Base-by-base conservation (phyloP, 2,888 invertebrate species). In the Serripes groenlandicus region DNA sequence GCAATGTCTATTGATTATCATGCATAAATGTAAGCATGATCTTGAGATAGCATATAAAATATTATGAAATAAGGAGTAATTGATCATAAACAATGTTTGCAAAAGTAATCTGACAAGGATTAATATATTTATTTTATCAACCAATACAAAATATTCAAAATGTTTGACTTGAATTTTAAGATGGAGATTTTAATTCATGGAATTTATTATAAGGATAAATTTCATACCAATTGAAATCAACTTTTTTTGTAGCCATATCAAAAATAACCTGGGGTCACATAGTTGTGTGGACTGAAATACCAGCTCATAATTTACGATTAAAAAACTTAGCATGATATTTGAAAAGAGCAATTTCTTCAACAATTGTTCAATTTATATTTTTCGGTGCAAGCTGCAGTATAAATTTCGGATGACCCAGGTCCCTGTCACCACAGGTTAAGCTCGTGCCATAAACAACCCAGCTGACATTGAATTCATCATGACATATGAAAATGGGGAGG, bases 331-430 rank as follows among this genome's bases (percentile, higher is more conserved):
- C 26, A 54, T 71, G 69, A 52, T 32, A 28, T 58, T 23, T 26
- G n/a, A 72, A 37, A 71, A 54, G 23, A 28, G n/a, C 34, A 56
- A 37, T 72, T 37, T 72, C 26, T 60, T 26, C 23, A 35, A 66
- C 35, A 35, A 66, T 42, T 66, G 66, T 66, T 66, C 35, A 66
- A 66, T 66, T 66, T 35, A 66, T 66, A 28, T 66, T 66, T 66
- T 66, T 34, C 66, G 23, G 26, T 37, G 23, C 66, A 66, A 42
- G 66, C 35, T 37, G 66, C 42, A 37, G 42, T 26, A 66, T 66
- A 66, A 66, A 66, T 66, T 66, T 66, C 23, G 21, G 15, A n/a
- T 66, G 66, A 66, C 66, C 66, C 66, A 66, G 66, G 66, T 66
- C 66, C 30, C 32, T 62, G 62, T 62, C 62, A 62, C 15, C 32